These are phyloP conservation scores for Antechinus flavipes DNA, from an alignment of 2,113 vertebrate species.

Conservation along the genomic window DNA sequence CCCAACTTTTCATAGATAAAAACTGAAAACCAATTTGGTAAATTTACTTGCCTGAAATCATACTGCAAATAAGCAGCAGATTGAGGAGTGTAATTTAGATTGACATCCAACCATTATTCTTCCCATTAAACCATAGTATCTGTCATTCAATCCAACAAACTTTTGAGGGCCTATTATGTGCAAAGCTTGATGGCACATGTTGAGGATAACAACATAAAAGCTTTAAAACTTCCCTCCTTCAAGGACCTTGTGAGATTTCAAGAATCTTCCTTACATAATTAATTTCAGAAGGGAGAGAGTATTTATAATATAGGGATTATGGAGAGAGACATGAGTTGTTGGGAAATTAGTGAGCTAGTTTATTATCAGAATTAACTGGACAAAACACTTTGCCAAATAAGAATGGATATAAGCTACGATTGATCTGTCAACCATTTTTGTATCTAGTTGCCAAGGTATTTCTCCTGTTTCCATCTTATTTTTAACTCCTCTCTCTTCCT, in stretches of 20 bases:
- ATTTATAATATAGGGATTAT: neutral
- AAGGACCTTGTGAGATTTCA: neutral
- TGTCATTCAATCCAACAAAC: neutral
- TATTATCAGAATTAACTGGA: neutral
- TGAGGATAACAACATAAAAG: neutral
- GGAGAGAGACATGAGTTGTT: neutral
- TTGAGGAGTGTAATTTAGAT: neutral
- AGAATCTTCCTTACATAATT: neutral
- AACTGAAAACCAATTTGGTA: neutral
- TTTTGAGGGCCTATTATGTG: neutral
- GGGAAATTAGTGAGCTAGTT: neutral
- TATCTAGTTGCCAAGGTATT: neutral
- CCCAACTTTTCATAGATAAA: neutral
- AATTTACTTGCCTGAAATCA: neutral
- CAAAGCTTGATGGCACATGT: neutral
- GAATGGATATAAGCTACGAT: neutral
- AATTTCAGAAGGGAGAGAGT: neutral
- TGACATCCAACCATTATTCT: neutral
- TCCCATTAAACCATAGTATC: rapidly evolving
- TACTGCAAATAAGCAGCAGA: neutral
- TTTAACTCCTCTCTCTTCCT: neutral
- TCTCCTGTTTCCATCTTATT: neutral
- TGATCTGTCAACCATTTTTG: neutral
- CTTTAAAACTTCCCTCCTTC: neutral
- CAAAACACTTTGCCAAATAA: neutral